These are phyloP conservation scores for Diploscapter pachys DNA, from an alignment of 1,140 invertebrate genomes.

Conservation along the genomic window DNA sequence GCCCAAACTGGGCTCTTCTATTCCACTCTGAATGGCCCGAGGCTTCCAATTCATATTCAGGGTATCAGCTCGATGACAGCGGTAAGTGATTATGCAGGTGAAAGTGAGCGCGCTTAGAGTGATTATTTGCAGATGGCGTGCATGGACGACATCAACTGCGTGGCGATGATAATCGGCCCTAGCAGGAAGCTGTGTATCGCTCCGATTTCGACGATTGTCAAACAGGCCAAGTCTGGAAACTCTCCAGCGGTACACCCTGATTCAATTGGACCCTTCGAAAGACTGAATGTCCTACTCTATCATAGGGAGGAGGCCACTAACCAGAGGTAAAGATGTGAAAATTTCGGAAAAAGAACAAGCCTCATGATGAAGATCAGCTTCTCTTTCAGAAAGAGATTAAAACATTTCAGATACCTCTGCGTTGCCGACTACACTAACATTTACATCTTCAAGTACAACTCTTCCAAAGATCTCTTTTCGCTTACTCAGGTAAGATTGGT, in stretches of 20 bases:
- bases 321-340: background rate
- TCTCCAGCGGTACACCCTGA: too few species aligned
- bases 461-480: slow-evolving; percentile 22
- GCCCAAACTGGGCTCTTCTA: slow-evolving; percentile 37
- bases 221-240: background rate
- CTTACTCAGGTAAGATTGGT: slow-evolving; percentile 19
- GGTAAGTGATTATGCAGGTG: background rate
- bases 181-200: slow-evolving; percentile 16
- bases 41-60: slow-evolving; percentile 18
- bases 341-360: background rate
- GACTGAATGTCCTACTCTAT: slow-evolving; percentile 17
- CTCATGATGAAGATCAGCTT: background rate
- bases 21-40: slow-evolving; percentile 12
- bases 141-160: slow-evolving; percentile 29
- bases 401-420: slow-evolving; percentile 12
- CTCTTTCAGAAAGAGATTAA: background rate
- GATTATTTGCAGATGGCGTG: slow-evolving; percentile 27
- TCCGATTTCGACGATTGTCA: slow-evolving; percentile 9
- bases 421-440: slow-evolving; percentile 29
- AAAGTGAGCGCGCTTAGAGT: background rate
- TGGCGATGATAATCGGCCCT: slow-evolving; percentile 26
- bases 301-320: slow-evolving; percentile 19
- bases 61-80: slow-evolving; percentile 22
- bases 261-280: slow-evolving; percentile 18
- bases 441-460: slow-evolving; percentile 33